phyloP scores from a whole-genome alignment of 64 coral and sea anemone species.

The Stylophora pistillata region DNA sequence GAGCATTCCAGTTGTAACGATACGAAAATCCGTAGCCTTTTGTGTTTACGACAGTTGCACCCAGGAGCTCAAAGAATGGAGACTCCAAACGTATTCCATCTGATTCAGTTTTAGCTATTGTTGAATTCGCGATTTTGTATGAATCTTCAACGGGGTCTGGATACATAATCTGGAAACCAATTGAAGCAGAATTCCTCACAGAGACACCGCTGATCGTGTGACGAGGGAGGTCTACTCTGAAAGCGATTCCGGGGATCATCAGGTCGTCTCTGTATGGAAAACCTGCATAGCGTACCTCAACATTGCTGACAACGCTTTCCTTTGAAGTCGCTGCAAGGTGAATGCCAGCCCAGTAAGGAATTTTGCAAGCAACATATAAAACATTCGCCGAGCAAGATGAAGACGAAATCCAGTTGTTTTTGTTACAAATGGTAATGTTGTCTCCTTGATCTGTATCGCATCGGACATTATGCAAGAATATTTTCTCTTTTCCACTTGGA shows the following conservation, averaged over 20 bases:
- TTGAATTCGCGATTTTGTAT: conserved; percentile 7
- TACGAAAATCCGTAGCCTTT: conserved; percentile 34
- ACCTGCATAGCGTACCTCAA: conserved; percentile 61
- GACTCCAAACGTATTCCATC: conserved; percentile 35
- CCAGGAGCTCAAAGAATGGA: conserved; percentile 41
- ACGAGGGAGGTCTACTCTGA: conserved; percentile 54
- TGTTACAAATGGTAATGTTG: conserved; percentile 47
- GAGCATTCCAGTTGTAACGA: conserved; percentile 2
- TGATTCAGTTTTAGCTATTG: conserved; percentile 35
- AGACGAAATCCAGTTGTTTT: conserved; percentile 2
- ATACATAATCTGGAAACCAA: conserved; percentile 55
- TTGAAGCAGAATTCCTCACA: conserved; percentile 28
- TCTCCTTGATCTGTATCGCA: conserved; percentile 43
- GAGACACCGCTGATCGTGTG: conserved; percentile 54
- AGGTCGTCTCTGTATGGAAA: conserved; percentile 71
- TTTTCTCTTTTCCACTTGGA: conserved; percentile 30
- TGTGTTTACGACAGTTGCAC: conserved; percentile 17
- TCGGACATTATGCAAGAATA: conserved; percentile 49
- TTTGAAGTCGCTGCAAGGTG: conserved; percentile 53
- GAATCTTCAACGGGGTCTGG: conserved; percentile 27
- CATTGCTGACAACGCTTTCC: conserved; percentile 49
- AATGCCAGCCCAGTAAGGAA: conserved; percentile 63
- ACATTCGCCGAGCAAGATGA: conserved; percentile 26
- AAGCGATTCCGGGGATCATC: conserved; percentile 36
- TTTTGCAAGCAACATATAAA: conserved; percentile 22